Conservation (phyloP, 2,888 invertebrate genomes). For the Luperina testacea region DNA sequence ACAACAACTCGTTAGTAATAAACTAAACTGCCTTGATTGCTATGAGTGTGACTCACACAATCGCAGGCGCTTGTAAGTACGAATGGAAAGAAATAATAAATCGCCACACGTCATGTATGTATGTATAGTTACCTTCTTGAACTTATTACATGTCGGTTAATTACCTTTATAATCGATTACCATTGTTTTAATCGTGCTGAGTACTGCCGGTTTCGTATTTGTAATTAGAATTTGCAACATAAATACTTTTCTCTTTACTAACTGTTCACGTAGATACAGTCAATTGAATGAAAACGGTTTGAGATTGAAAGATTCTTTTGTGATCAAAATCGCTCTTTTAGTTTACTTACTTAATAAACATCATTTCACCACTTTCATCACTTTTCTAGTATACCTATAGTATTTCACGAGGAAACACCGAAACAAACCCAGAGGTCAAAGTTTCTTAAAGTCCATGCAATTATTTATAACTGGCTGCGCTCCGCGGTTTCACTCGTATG, state of each 20-base stretch:
- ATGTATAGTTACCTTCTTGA: conserved; percentile 32
- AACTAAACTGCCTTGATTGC: conserved; percentile 2
- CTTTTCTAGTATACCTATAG: neutral
- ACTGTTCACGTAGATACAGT: neutral
- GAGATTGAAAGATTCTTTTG: neutral
- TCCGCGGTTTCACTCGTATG: too few species aligned
- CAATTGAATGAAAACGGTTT: neutral
- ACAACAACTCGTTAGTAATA: neutral
- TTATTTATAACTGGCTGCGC: neutral
- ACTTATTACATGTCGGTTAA: conserved; percentile 53
- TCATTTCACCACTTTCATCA: neutral
- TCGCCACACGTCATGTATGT: conserved; percentile 23
- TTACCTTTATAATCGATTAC: conserved; percentile 58
- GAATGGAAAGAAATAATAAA: conserved; percentile 43
- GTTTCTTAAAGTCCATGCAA: neutral
- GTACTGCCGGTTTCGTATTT: conserved; percentile 27
- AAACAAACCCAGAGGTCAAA: neutral
- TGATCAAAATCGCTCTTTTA: neutral
- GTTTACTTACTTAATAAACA: neutral
- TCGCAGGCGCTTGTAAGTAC: conserved; percentile 4
- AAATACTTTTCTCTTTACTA: conserved; percentile 9
- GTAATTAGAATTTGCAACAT: conserved; percentile 31
- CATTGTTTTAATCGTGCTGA: conserved; percentile 45
- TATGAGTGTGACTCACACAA: conserved; percentile 34
- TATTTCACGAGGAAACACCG: neutral